Evolutionary conservation across 2,888 invertebrate genomes (phyloP), one percentile per base, ranked within the genome.

Genomic region (Brachyptera risi): DNA sequence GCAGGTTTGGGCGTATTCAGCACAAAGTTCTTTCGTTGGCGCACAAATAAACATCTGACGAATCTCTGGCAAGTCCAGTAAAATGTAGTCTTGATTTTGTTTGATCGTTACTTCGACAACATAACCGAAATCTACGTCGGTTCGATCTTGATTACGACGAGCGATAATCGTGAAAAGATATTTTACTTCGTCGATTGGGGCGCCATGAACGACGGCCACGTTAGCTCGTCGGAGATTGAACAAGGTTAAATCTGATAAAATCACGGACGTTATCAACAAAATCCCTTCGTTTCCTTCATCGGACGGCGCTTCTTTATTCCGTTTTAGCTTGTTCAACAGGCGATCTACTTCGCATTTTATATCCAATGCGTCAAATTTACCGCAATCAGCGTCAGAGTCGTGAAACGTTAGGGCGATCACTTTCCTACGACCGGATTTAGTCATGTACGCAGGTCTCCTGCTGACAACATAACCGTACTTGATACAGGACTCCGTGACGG

Each of bases 151-250:
- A n/a, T n/a, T n/a, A n/a, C n/a, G n/a, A n/a, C 51, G 17, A 19
- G 23, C n/a, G 7, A 54, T 35, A 21, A 9, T 35, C 1, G 23
- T 17, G n/a, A 31, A 58, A 7, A 64, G 40, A 27, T 42, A 64
- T 17, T 21, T 50, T 11, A 59, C 35, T 40, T 61, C 63, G n/a
- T 61, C 63, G 24, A 40, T 24, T 11, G 40, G 57, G n/a, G 59
- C 47, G 13, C 63, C 63, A 31, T 64, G 61, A 15, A 64, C 27
- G 13, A 64, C 40, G 17, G 56, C 56, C 26, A 64, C 35, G 19
- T 51, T 38, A n/a, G 27, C 23, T 9, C 37, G 19, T 21, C 27
- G 47, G 17, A 64, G 27, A 1, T 21, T 27, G 31, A 61, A 61
- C n/a, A 64, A 5, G 11, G 58, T 13, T 13, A 56, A 15, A 21